Evolutionary conservation across 2,113 vertebrate genomes (phyloP).

Genomic region (Pagrus major): DNA sequence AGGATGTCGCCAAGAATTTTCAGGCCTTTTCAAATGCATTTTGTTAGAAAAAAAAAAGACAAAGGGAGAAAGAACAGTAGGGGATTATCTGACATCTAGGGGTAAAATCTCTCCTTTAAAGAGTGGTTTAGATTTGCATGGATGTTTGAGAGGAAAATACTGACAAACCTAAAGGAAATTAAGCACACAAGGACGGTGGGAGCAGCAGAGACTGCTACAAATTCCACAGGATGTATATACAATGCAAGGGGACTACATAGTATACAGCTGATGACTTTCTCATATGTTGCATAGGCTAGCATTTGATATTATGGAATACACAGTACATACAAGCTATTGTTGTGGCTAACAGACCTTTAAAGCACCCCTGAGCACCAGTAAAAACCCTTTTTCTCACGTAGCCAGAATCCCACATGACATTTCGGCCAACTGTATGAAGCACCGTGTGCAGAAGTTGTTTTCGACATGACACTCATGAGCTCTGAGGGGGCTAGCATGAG

Average conservation of each 20-base stretch:
- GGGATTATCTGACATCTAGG: conserved; percentile 34
- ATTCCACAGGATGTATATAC: conserved; percentile 75
- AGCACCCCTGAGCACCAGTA: conserved; percentile 31
- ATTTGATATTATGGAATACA: conserved; percentile 58
- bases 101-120: conserved; percentile 8
- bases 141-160: conserved; percentile 45
- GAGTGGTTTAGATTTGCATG: conserved; percentile 49
- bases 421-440: conserved; percentile 70
- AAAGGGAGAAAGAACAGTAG: not conserved
- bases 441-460: conserved; percentile 62
- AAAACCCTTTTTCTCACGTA: conserved; percentile 33
- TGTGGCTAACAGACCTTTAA: conserved; percentile 37
- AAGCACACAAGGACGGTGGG: conserved; percentile 15
- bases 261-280: conserved; percentile 65
- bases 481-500: conserved; percentile 22
- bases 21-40: conserved; percentile 62
- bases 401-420: conserved; percentile 41
- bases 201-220: conserved; percentile 49
- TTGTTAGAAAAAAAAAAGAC: conserved; percentile 14
- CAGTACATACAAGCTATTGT: conserved; percentile 47
- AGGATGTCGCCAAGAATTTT: conserved; percentile 65
- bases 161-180: conserved; percentile 18
- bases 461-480: conserved; percentile 34
- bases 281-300: conserved; percentile 68
- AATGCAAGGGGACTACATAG: conserved; percentile 62